Conservation (phyloP, 2,888 invertebrate genomes). For the Bugulina stolonifera region DNA sequence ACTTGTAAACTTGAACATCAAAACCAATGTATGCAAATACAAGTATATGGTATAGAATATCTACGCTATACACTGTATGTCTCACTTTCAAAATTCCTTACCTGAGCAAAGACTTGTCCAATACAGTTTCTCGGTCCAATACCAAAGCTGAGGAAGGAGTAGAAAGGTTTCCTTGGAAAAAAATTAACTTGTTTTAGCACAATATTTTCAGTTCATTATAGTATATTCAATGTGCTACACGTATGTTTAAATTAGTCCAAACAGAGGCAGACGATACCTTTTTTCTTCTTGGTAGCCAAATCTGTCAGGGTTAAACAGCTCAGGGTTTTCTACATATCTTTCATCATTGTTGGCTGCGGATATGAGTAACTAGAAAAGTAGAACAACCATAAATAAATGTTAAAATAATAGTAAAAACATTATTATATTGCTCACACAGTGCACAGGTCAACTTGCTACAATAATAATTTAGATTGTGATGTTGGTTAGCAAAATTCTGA, state of each 20-base stretch:
- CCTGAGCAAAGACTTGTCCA: slow-evolving; percentile 31
- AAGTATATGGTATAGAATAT: no score
- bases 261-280: slow-evolving; percentile 24
- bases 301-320: slow-evolving; percentile 29
- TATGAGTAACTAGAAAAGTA: not conserved
- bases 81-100: not conserved
- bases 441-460: no score
- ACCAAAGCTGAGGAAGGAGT: slow-evolving; percentile 29
- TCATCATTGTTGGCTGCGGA: slow-evolving; percentile 1
- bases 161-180: slow-evolving; percentile 17
- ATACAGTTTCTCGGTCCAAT: slow-evolving; percentile 30
- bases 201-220: no score
- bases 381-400: not conserved
- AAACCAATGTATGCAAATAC: no score
- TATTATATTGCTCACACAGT: no score
- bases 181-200: not conserved
- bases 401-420: no score
- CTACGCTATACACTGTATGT: no score
- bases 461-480: no score
- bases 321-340: slow-evolving; percentile 24
- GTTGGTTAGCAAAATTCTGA: no score
- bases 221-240: not conserved
- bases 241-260: not conserved
- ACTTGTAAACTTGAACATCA: no score
- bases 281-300: slow-evolving; percentile 27